Base-by-base conservation (phyloP, 2,888 invertebrate species). In the Chymomyza caudatula region DNA sequence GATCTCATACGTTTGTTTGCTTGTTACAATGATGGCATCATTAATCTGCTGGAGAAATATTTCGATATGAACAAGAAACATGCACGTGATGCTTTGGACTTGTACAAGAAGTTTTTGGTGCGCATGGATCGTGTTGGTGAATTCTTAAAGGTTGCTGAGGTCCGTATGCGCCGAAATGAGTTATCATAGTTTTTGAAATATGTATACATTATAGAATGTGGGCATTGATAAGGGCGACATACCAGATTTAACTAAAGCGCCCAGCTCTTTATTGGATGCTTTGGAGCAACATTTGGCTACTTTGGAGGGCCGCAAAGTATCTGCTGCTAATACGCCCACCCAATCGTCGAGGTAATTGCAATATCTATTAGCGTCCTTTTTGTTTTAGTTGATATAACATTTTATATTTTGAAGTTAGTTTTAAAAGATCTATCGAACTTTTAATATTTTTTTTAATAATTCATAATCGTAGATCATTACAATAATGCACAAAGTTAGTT, bases 61-160 rank as follows among this genome's bases (percentile, higher is more conserved):
- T 99, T 99, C 91, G 98, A 98, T 91, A 99, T 99, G 98, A 98
- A 98, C 92, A 99, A 99, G 91, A 99, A 99, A 92, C 97, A 98
- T 90, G 97, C 97, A 88, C 95, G 97, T 83, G 98, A 99, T 88
- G 98, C 98, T 82, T 93, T 99, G 91, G 99, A 99, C 89, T 94
- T 98, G 88, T 99, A 99, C 92, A 99, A 98, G 92, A 98, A 97
- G 92, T 99, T 99, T 92, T 94, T 99, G 87, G 96, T 97, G 83
- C 94, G 98, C 88, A 98, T 99, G 97, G 99, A 99, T 92, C 94
- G 96, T 91, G 98, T 99, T 68, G 97, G 97, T 68, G 98, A 99
- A 92, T 99, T 99, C 91, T 93, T 99, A 67, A 98, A 98, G 93
- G 96, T 96, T 65, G 93, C 93, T 22, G 93, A 94, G 92, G 93